phyloP scores from a whole-genome alignment of 2,888 invertebrate species.

The Drosophila colorata region DNA sequence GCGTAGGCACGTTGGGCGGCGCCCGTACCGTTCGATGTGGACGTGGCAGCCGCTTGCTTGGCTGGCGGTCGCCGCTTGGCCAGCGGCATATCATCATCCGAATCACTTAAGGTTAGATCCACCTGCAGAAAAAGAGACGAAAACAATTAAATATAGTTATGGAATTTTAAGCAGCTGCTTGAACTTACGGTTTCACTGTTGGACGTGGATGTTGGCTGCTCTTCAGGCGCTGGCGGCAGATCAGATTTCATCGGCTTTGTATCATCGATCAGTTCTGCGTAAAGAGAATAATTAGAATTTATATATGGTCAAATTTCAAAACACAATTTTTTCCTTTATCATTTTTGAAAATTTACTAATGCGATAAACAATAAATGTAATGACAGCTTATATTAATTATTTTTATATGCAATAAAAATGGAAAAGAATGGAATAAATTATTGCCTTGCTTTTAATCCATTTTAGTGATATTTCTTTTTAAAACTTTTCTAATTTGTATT shows the following conservation, averaged over 20 bases:
- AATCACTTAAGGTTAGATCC: slow-evolving; percentile 91
- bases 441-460: too few relatives aligned
- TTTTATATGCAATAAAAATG: too few relatives aligned
- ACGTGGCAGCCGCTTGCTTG: slow-evolving; percentile 74
- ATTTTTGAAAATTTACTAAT: too few relatives aligned
- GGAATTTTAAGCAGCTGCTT: not conserved
- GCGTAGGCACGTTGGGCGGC: slow-evolving; percentile 65
- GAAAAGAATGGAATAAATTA: too few relatives aligned
- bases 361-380: too few relatives aligned
- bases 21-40: slow-evolving; percentile 74
- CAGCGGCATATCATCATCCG: slow-evolving; percentile 89
- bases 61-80: slow-evolving; percentile 86
- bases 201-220: slow-evolving; percentile 85
- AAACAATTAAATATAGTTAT: not conserved
- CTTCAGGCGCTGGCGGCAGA: slow-evolving; percentile 70
- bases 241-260: slow-evolving; percentile 78
- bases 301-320: too few relatives aligned
- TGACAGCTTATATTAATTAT: too few relatives aligned
- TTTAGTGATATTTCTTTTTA: too few relatives aligned
- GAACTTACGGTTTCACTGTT: slow-evolving; percentile 84
- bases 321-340: too few relatives aligned
- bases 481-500: too few relatives aligned
- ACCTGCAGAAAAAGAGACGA: slow-evolving; percentile 83
- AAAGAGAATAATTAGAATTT: not conserved
- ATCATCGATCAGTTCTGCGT: slow-evolving; percentile 82